Conservation (phyloP, 2,888 invertebrate species). For the Glyphotaelius pellucidus region DNA sequence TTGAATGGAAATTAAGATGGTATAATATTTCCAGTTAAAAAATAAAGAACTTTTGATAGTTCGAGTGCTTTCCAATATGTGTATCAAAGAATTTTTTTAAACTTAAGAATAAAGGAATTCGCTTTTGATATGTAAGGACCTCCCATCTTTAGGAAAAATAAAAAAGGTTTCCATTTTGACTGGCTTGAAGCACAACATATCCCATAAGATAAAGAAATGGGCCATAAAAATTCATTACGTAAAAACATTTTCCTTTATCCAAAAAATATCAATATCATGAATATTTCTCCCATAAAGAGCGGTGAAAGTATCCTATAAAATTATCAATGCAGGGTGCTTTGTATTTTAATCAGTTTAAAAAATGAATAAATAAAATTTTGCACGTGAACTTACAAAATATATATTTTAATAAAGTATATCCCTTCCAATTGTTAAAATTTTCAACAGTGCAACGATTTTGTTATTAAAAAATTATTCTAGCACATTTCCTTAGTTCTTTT, state of each 20-base stretch:
- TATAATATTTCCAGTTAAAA: too few relatives aligned
- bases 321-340: slow-evolving; percentile 14
- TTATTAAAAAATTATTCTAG: too few relatives aligned
- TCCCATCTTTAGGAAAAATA: background rate
- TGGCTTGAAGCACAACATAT: background rate
- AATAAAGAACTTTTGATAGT: too few relatives aligned
- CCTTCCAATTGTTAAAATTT: too few relatives aligned
- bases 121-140: background rate
- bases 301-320: background rate
- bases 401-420: too few relatives aligned
- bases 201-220: slow-evolving; percentile 2
- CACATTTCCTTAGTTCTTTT: too few relatives aligned
- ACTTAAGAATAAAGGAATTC: too few relatives aligned
- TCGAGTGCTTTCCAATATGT: too few relatives aligned
- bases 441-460: too few relatives aligned
- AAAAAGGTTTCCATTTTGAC: background rate
- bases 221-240: background rate
- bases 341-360: background rate
- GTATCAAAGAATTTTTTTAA: too few relatives aligned
- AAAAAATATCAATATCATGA: background rate
- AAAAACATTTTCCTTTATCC: slow-evolving; percentile 7
- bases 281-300: background rate
- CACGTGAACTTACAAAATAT: background rate
- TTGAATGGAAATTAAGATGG: too few relatives aligned
- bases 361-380: background rate